Evolutionary conservation across 1,140 invertebrate genomes (phyloP), one percentile per base, ranked within the genome.

Genomic region (Diorhabda elongata): DNA sequence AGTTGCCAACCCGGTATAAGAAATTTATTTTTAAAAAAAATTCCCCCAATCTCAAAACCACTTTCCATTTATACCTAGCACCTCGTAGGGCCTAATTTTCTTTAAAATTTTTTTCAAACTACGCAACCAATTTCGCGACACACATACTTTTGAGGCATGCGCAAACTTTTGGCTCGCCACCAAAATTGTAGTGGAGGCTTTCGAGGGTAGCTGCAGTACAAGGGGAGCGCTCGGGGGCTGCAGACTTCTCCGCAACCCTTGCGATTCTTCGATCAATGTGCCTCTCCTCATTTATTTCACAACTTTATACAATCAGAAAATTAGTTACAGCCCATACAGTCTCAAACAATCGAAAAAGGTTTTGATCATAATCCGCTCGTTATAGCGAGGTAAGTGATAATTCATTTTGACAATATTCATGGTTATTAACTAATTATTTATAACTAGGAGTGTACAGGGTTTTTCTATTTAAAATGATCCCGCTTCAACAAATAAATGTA

Each of bases 211-310:
- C 76, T 74, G 77, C 77, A 79, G 77, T 79, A 75, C 75, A 78
- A 74, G 77, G 77, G 77, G 75, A 75, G 71, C 74, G 69, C 73
- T 75, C 74, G 75, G 77, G 77, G 77, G 77, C 74, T 77, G 77
- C 76, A 79, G 77, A 73, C 74, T 73, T 77, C 74, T 77, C 76
- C 77, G 77, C 77, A 77, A 75, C 77, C 75, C 76, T 72, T 71
- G 70, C 69, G 61, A 72, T 65, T 73, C 75, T 65, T 73, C 75
- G 77, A 77, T 77, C 75, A 74, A 76, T 75, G 76, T 75, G 58
- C 66, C 66, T 61, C 44, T 68, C 61, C 74, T 73, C 73, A 70
- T 75, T 72, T 68, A 61, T 64, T 64, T 64, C 63, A 63, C 26
- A 44, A 65, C 52, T 56, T 26, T 26, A 26, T 26, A n/a, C 58